Evolutionary conservation across 1,140 invertebrate species (phyloP).

Genomic region (Aradophagus sp.): DNA sequence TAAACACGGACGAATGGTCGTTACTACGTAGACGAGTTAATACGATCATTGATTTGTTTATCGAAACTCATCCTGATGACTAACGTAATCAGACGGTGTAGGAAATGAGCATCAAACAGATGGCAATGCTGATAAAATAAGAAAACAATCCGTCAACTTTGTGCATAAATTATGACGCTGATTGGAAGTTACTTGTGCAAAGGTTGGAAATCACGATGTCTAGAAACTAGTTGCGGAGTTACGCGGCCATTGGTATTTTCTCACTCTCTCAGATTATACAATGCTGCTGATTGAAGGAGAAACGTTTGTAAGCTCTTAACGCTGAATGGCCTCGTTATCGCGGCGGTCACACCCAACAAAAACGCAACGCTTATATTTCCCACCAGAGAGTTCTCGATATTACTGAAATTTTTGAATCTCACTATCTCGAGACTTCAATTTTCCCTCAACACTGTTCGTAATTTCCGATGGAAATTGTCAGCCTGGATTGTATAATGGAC

Average conservation of each 20-base stretch:
- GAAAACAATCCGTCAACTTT: slow-evolving; percentile 17
- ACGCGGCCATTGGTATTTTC: slow-evolving; percentile 46
- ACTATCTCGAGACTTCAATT: slow-evolving; percentile 20
- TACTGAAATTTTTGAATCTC: slow-evolving; percentile 40
- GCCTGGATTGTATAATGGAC: slow-evolving; percentile 9
- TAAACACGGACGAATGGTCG: too few species aligned
- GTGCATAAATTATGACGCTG: slow-evolving; percentile 30
- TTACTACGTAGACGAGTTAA: too few species aligned
- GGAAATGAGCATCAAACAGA: not conserved
- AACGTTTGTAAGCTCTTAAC: slow-evolving; percentile 61
- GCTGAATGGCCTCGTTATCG: slow-evolving; percentile 66
- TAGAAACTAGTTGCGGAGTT: slow-evolving; percentile 43
- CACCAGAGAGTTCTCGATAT: slow-evolving; percentile 24
- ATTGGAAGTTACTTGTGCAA: slow-evolving; percentile 28
- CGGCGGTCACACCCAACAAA: slow-evolving; percentile 27
- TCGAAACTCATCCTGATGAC: too few species aligned
- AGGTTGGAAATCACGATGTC: slow-evolving; percentile 34
- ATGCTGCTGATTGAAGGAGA: slow-evolving; percentile 64
- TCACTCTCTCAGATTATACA: slow-evolving; percentile 51
- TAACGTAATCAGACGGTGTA: too few species aligned
- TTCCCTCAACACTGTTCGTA: slow-evolving; percentile 15
- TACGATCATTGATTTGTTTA: too few species aligned
- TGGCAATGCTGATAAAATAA: slow-evolving; percentile 13
- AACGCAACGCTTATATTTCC: slow-evolving; percentile 31
- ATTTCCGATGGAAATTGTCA: slow-evolving; percentile 22